These are phyloP conservation scores for Orchestes rusci DNA, from an alignment of 2,888 invertebrate species.

Conservation along the genomic window DNA sequence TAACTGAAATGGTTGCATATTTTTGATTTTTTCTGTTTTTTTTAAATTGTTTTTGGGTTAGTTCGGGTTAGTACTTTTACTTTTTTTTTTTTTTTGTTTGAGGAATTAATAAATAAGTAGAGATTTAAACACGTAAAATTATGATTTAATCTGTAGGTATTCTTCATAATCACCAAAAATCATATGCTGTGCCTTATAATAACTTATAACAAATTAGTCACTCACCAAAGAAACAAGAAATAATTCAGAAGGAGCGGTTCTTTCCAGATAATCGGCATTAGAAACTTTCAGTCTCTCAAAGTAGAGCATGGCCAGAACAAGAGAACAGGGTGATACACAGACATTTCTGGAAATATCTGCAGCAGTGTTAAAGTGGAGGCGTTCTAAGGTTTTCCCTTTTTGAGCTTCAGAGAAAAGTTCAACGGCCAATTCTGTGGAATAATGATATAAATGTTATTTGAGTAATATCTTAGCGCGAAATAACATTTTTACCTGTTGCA, in stretches of 20 bases:
- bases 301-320: slow-evolving; percentile 89
- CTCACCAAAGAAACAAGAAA: slow-evolving; percentile 90
- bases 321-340: slow-evolving; percentile 84
- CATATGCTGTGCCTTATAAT: neutral
- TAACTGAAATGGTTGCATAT: no score
- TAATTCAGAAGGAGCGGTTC: slow-evolving; percentile 82
- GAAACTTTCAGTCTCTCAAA: slow-evolving; percentile 77
- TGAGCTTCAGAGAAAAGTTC: slow-evolving; percentile 75
- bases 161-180: no score
- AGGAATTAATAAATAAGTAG: no score
- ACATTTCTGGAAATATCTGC: slow-evolving; percentile 70
- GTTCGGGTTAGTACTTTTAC: no score
- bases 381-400: slow-evolving; percentile 67
- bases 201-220: slow-evolving; percentile 13
- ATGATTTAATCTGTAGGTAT: no score
- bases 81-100: no score
- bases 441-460: neutral
- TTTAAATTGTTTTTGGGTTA: no score
- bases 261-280: slow-evolving; percentile 76
- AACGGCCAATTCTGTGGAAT: slow-evolving; percentile 78
- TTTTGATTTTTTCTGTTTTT: no score
- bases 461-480: no score
- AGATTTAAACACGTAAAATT: no score
- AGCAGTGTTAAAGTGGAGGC: slow-evolving; percentile 69
- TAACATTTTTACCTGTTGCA: slow-evolving; percentile 58